phyloP scores from a whole-genome alignment of 1,140 invertebrate species.

The Temnothorax longispinosus region DNA sequence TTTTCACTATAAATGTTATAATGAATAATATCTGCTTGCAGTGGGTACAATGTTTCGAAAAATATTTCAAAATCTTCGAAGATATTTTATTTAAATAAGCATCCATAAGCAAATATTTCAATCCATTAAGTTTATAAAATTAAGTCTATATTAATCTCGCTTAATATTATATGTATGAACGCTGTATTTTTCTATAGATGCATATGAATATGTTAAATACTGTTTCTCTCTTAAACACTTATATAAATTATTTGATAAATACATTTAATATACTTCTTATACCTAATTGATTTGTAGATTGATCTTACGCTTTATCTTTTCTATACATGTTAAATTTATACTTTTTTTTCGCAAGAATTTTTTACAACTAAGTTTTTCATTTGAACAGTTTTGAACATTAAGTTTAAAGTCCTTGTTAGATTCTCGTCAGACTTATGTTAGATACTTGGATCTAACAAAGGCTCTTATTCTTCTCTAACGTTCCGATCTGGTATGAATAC shows the following conservation, averaged over 20 bases:
- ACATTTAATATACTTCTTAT: neutral
- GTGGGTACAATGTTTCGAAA: neutral
- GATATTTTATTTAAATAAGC: neutral
- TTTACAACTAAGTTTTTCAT: neutral
- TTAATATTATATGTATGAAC: neutral
- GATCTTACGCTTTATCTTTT: neutral
- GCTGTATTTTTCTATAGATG: neutral
- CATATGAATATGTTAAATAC: neutral
- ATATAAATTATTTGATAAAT: neutral
- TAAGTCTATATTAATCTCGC: neutral
- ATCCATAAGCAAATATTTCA: neutral
- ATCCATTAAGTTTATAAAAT: neutral
- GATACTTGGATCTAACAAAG: neutral
- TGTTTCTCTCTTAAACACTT: neutral
- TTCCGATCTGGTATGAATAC: conserved; percentile 44
- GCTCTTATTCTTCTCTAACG: conserved; percentile 4
- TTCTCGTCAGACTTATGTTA: neutral
- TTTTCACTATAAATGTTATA: neutral
- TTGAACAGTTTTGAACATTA: neutral
- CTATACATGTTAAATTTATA: neutral
- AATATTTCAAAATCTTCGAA: neutral
- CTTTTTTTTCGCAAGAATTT: neutral
- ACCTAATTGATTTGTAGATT: neutral
- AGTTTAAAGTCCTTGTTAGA: neutral
- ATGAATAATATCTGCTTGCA: neutral